Base-by-base conservation (phyloP, 2,888 invertebrate species). In the Augiades crinisus region DNA sequence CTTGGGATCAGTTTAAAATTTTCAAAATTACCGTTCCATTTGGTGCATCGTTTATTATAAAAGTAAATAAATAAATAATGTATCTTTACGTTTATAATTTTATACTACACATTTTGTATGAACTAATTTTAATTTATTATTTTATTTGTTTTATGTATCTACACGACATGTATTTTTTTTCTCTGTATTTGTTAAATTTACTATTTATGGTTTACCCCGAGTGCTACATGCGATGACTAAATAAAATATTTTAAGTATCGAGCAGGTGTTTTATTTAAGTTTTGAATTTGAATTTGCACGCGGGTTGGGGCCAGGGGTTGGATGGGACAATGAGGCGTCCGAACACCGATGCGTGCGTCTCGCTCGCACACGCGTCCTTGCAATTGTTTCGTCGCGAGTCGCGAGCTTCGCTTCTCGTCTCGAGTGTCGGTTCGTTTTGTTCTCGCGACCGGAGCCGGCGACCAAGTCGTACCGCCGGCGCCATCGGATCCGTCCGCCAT, bases 341-440 rank as follows among this genome's bases (percentile, higher is more conserved):
- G n/a, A n/a, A n/a, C n/a, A n/a, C n/a, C n/a, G n/a, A n/a, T n/a
- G n/a, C n/a, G n/a, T n/a, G n/a, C n/a, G 51, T 55, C 47, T 80
- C 78, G 64, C 66, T 61, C 40, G 75, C 63, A 17, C 64, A 19
- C 72, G 36, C 53, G 57, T 52, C 51, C 27, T 36, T 5, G 55
- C 56, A 45, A 30, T 69, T 69, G 46, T 57, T 67, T 61, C 62
- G 54, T 80, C 73, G 58, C 78, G n/a, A n/a, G n/a, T n/a, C n/a
- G 59, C 62, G 63, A 70, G 72, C 74, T 78, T 73, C 63, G 75
- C 66, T 77, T 71, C 70, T 72, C 67, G 43, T 22, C 31, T 38
- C 57, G 61, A 56, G 55, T 59, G 60, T 75, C 70, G 71, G 77
- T 73, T 47, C 47, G 47, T 47, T 49, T 47, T 49, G 47, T 49